Conservation (phyloP, 2,113 vertebrate genomes). For the Pyxicephalus adspersus region DNA sequence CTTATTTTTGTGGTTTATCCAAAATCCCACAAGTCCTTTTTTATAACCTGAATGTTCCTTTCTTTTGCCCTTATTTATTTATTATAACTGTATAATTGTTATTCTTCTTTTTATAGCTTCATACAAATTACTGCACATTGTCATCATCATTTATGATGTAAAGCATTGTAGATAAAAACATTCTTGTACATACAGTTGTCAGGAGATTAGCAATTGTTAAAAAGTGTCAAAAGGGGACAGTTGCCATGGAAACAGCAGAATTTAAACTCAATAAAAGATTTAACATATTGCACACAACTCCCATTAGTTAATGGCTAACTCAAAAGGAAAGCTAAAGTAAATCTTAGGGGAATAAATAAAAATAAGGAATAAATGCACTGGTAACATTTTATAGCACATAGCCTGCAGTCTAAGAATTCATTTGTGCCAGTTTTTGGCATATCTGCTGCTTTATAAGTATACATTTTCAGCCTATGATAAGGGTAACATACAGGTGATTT, state of each 20-base stretch:
- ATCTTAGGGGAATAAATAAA: background rate
- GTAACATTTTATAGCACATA: background rate
- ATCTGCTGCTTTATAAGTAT: no score
- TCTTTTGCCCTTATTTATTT: no score
- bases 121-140: background rate
- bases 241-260: slow-evolving; percentile 18
- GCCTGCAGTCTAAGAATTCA: no score
- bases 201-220: background rate
- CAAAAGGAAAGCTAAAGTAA: slow-evolving; percentile 1
- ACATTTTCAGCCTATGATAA: no score
- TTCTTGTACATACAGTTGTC: slow-evolving; percentile 26
- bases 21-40: no score
- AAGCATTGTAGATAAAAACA: background rate
- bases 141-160: slow-evolving; percentile 10
- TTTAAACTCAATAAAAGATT: slow-evolving; percentile 12
- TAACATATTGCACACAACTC: background rate
- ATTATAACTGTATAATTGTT: background rate
- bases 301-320: background rate
- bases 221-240: slow-evolving; percentile 4
- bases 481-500: no score
- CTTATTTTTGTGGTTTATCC: no score
- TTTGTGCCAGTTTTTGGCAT: no score
- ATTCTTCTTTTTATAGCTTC: background rate
- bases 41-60: no score
- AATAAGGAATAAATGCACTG: background rate